These are phyloP conservation scores for Apotomis betuletana DNA, from an alignment of 2,888 invertebrate species.

Conservation along the genomic window DNA sequence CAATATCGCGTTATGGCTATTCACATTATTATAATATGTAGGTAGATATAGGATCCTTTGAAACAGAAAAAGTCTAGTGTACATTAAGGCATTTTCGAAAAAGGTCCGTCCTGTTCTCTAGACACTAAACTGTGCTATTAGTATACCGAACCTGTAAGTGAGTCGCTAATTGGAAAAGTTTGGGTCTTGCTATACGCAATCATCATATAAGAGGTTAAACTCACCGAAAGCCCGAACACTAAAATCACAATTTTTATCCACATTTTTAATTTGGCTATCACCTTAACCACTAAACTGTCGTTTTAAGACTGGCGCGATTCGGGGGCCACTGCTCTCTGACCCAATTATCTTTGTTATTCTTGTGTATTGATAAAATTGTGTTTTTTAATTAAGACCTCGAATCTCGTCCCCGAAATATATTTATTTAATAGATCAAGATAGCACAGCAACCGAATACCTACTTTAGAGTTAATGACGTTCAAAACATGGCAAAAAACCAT, in stretches of 20 bases:
- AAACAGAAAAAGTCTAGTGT: no score
- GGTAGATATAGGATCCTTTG: no score
- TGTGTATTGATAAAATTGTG: slow-evolving; percentile 35
- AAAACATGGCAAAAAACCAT: no score
- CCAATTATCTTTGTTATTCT: slow-evolving; percentile 48
- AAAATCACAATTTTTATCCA: slow-evolving; percentile 59
- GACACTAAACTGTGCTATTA: no score
- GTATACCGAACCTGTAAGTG: no score
- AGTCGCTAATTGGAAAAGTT: no score
- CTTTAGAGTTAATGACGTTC: no score
- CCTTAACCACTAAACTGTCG: neutral
- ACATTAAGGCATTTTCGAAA: no score
- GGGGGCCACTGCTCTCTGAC: slow-evolving; percentile 49
- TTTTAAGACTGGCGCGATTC: slow-evolving; percentile 41
- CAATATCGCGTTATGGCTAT: no score
- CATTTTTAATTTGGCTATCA: slow-evolving; percentile 53
- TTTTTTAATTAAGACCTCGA: slow-evolving; percentile 18
- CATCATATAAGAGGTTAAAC: neutral
- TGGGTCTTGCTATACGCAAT: neutral
- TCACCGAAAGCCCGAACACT: slow-evolving; percentile 53
- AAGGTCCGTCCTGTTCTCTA: no score
- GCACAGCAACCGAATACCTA: no score
- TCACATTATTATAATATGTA: no score
- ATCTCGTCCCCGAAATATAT: slow-evolving; percentile 9
- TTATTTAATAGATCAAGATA: neutral